A percentile compares a stretch with the other conserved stretches of the same genome.
These are phyloP conservation scores for Pangasius larnaudii DNA, from an alignment of 2,797 vertebrate genomes.

Conservation along the genomic window DNA sequence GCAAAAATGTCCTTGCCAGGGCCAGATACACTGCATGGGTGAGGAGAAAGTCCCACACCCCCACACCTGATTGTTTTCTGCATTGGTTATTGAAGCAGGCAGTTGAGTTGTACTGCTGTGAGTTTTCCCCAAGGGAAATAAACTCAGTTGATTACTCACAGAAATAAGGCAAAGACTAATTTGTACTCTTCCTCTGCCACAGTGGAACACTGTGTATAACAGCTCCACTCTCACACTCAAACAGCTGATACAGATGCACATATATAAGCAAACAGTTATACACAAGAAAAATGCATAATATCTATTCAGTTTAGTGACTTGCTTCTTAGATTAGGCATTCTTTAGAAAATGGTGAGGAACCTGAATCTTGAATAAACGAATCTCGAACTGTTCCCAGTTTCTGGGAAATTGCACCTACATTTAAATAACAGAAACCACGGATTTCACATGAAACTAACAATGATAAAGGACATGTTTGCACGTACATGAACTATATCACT, in stretches of 20 bases:
- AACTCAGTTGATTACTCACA: slow-evolving; percentile 22
- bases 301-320: background rate
- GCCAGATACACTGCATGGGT: too few relatives aligned
- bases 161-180: slow-evolving; percentile 31
- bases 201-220: background rate
- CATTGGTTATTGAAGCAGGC: slow-evolving; percentile 5
- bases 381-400: background rate
- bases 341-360: background rate
- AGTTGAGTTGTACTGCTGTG: background rate
- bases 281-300: background rate
- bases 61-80: background rate
- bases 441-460: too few relatives aligned
- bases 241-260: background rate
- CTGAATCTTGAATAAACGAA: too few relatives aligned
- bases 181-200: background rate
- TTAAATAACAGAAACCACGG: background rate
- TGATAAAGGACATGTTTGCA: background rate
- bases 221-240: background rate
- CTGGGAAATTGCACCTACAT: background rate
- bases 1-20: background rate
- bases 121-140: slow-evolving; percentile 21
- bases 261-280: background rate
- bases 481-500: background rate
- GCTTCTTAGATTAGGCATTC: background rate
- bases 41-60: background rate